Base-by-base conservation (phyloP, 2,797 vertebrate species). In the Schizopygopsis pylzovi region DNA sequence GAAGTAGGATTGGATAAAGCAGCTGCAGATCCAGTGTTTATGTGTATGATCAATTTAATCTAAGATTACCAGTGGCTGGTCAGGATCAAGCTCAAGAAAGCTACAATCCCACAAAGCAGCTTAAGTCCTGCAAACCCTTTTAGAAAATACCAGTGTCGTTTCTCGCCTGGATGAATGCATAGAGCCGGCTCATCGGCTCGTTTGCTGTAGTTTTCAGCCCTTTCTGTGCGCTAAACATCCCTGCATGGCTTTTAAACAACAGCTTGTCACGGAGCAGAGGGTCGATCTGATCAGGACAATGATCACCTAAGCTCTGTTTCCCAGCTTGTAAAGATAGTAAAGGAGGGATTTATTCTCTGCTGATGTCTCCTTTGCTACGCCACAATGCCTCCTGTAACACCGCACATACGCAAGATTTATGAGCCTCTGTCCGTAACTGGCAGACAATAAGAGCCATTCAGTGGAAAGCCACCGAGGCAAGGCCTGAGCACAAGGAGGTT, bases 221-320 rank as follows among this genome's bases (percentile, higher is more conserved):
- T 77, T 87, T 88, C 86, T 86, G 90, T 91, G 10, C 83, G 85
- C 83, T 91, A 82, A 18, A 86, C 90, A 86, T 85, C 25, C 86
- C 85, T 88, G 89, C 67, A 87, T 91, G 90, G 81, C 90, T 81
- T 93, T 94, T 95, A 79, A 93, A 95, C 95, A 93, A 90, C 83
- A 89, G 87, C 86, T 83, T 91, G 91, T 91, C 89, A 88, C 83
- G 88, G 91, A 92, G 87, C 45, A 10, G 78, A 86, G 70, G 85
- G 84, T 28, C 41, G 0, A 68, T 12, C 77, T 54, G 86, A 91
- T 87, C 89, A 68, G 70, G 89, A 92, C 93, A 93, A 91, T 90
- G 86, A 92, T 92, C 90, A 91, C 89, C 92, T 91, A 89, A 90
- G 86, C 81, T 86, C 91, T 71, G 91, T 90, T 92, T 88, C 90